These are phyloP conservation scores for Drosophila ogumai DNA, from an alignment of 1,140 invertebrate species.

Conservation along the genomic window DNA sequence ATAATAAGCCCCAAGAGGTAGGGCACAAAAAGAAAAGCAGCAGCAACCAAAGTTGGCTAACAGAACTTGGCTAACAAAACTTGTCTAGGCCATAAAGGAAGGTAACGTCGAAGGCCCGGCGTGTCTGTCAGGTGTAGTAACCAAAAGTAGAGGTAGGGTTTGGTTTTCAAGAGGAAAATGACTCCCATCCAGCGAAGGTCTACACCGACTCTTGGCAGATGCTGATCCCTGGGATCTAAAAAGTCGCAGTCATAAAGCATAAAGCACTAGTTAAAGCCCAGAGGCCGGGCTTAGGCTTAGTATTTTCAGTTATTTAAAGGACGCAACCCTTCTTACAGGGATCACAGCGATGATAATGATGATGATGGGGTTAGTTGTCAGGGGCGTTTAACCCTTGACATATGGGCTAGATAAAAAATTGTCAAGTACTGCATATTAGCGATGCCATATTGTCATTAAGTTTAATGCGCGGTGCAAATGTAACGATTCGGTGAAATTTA, in stretches of 20 bases:
- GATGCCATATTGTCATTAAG: conserved; percentile 69
- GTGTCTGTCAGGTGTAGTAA: conserved; percentile 26
- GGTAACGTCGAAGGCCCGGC: conserved; percentile 1
- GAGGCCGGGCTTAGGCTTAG: conserved; percentile 42
- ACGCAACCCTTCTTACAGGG: conserved; percentile 57
- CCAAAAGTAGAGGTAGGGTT: neutral
- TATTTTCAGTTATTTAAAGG: neutral
- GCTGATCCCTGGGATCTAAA: conserved; percentile 14
- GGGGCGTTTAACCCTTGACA: conserved; percentile 62
- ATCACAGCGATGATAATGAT: conserved; percentile 7
- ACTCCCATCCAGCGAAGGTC: neutral
- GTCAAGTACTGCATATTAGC: conserved; percentile 37
- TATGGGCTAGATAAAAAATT: conserved; percentile 43
- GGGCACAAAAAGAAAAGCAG: conserved; percentile 4
- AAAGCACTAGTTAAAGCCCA: conserved; percentile 52
- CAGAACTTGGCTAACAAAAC: conserved; percentile 26
- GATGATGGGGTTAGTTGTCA: conserved; percentile 48
- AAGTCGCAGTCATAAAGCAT: conserved; percentile 60
- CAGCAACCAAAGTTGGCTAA: conserved; percentile 6
- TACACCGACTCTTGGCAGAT: conserved; percentile 18
- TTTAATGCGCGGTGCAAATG: conserved; percentile 74
- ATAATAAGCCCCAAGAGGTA: neutral
- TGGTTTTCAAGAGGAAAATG: neutral
- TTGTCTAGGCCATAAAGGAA: conserved; percentile 13
- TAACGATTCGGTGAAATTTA: conserved; percentile 82